Percentiles rank a stretch among this genome's conserved stretches.
phyloP scores from a whole-genome alignment of 2,888 invertebrate species.

The Sinopyrophorus schimmeli region DNA sequence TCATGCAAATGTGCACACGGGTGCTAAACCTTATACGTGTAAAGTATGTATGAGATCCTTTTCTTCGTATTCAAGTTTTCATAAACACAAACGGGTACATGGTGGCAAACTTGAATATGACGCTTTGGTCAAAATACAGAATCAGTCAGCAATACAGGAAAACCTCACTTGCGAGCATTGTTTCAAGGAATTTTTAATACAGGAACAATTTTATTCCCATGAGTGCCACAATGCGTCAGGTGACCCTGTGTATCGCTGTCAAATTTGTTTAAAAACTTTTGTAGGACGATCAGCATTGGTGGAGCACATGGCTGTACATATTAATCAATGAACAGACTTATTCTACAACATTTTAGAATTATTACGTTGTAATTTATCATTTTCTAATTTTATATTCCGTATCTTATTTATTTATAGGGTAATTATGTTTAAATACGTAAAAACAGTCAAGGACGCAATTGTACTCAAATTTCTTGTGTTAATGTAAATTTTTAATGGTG shows the following conservation, averaged over 20 bases:
- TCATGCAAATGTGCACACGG: slow-evolving; percentile 19
- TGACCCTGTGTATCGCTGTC: slow-evolving; percentile 17
- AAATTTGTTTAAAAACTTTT: slow-evolving; percentile 18
- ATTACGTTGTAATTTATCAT: too few species aligned
- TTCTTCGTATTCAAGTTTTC: slow-evolving; percentile 5
- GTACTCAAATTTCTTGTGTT: too few species aligned
- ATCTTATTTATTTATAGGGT: too few species aligned
- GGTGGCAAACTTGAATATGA: too few species aligned
- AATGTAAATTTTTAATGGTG: too few species aligned
- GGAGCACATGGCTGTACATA: slow-evolving; percentile 21
- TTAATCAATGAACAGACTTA: too few species aligned
- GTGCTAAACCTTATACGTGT: slow-evolving; percentile 15
- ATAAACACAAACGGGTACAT: slow-evolving; percentile 3
- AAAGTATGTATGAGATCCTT: slow-evolving; percentile 6
- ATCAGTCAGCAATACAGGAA: neutral
- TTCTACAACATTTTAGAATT: too few species aligned
- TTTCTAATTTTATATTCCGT: too few species aligned
- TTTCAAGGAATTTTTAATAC: slow-evolving; percentile 7
- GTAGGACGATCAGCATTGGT: slow-evolving; percentile 17
- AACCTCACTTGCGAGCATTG: slow-evolving; percentile 12
- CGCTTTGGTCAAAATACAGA: neutral
- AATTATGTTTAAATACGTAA: too few species aligned
- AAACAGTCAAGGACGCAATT: too few species aligned
- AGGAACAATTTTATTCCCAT: slow-evolving; percentile 6
- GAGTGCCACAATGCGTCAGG: slow-evolving; percentile 7